Conservation (phyloP, 2,113 vertebrate species). For the Pseudolaguvia tuberculata region DNA sequence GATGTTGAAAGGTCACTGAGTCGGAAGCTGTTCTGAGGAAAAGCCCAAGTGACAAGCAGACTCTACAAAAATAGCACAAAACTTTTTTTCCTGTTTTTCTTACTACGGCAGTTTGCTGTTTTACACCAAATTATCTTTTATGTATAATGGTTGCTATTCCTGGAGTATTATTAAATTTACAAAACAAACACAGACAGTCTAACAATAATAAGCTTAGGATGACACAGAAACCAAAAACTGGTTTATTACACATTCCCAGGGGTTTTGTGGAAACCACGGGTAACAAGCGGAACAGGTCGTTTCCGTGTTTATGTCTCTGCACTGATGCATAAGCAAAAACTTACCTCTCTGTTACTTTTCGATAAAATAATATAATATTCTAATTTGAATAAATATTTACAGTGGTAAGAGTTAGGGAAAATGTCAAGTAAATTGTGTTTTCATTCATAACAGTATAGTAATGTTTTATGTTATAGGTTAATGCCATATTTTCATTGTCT, state of each 20-base stretch:
- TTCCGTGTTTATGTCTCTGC: not conserved
- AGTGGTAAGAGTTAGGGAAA: not conserved
- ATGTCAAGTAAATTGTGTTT: not conserved
- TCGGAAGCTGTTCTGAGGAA: constrained; percentile 16
- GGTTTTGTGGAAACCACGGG: not conserved
- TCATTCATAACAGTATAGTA: not conserved
- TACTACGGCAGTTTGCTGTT: not conserved
- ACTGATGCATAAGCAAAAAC: not conserved
- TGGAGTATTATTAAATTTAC: not conserved
- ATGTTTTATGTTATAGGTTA: not conserved
- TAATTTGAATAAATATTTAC: not conserved
- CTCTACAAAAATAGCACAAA: constrained; percentile 6
- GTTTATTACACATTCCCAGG: not conserved
- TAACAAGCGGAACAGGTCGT: not conserved
- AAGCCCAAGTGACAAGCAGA: constrained; percentile 17
- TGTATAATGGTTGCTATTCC: not conserved
- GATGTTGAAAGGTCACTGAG: constrained; percentile 54
- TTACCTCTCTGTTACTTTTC: not conserved
- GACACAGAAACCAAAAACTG: constrained; percentile 1
- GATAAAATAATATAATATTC: no score
- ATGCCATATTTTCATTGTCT: not conserved
- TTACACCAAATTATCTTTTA: not conserved
- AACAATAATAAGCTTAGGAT: not conserved
- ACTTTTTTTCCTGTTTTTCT: not conserved
- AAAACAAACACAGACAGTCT: no score